Conservation (phyloP, 2,113 vertebrate genomes). For the Onychostoma macrolepis region DNA sequence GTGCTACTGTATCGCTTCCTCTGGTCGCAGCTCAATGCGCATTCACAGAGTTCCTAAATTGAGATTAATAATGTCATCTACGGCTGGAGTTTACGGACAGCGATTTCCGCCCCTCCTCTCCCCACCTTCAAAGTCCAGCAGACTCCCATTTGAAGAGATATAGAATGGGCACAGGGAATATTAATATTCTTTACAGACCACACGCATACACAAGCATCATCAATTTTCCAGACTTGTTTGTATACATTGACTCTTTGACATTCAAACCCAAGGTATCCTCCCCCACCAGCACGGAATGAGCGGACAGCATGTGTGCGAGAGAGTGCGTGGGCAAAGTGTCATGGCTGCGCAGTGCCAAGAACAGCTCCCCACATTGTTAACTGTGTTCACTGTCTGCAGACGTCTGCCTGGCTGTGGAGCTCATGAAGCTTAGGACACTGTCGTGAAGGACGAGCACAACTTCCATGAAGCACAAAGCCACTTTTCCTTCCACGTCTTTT, state of each 20-base stretch:
- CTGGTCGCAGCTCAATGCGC: constrained; percentile 41
- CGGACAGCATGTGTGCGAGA: constrained; percentile 50
- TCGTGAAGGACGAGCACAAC: constrained; percentile 10
- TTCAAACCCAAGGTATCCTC: constrained; percentile 51
- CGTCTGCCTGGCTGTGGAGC: constrained; percentile 36
- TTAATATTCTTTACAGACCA: constrained; percentile 5
- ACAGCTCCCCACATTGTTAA: constrained; percentile 51
- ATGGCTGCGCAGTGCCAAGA: constrained; percentile 48
- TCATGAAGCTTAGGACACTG: constrained; percentile 17
- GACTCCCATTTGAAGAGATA: background rate
- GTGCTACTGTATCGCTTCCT: constrained; percentile 40
- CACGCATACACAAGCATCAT: background rate
- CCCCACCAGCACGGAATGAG: constrained; percentile 20
- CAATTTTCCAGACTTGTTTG: constrained; percentile 51
- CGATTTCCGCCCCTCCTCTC: background rate
- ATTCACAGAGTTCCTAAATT: constrained; percentile 52
- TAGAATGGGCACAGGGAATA: constrained; percentile 16
- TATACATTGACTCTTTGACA: constrained; percentile 50
- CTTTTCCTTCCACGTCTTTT: background rate
- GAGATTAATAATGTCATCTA: constrained; percentile 60
- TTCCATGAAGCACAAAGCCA: background rate
- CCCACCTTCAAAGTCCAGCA: background rate
- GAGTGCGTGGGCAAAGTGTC: constrained; percentile 51
- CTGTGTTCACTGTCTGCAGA: constrained; percentile 44
- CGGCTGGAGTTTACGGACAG: constrained; percentile 40